Evolutionary conservation across 2,888 invertebrate genomes (phyloP), one percentile per base, ranked within the genome.

Genomic region (Oasisia sp.): DNA sequence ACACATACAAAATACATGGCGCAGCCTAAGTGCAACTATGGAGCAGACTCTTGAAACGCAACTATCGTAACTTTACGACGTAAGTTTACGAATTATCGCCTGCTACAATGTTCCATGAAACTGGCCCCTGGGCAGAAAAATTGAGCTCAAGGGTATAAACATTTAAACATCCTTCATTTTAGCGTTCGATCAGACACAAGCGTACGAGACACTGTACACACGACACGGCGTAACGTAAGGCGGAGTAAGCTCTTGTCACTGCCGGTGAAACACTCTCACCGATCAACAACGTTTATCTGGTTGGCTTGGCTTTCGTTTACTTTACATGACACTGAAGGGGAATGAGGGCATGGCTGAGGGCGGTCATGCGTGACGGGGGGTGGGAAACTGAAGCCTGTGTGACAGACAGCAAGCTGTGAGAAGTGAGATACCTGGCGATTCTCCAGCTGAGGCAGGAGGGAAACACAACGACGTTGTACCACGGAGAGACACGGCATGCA

Each of bases 371-470:
- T 74, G 74, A 74, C 5, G 19, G 19, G 50, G 74, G 2, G 27
- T 5, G 74, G 74, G 74, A 74, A 19, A 19, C 74, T 27, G 74
- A 56, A 56, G 56, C 56, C 19, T 11, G 74, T 74, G 74, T 14
- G 19, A 74, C 74, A 74, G 19, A 74, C 74, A 74, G 27, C 19
- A 74, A 74, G 74, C 74, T 27, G 90, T 38, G 27, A 90, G 44
- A 90, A 45, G 38, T 44, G 38, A 32, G 45, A 91, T 91, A 91
- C 91, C 91, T 91, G 32, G 91, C 91, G 19, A 91, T 45, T 45
- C 50, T 91, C 91, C 91, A 91, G 50, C 91, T 91, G 91, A 32
- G 38, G 38, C 38, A 45, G 50, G 45, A 14, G 38, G 91, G 74
- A 74, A 74, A 74, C 74, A 74, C 74, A 74, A 74, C 27, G 27